A percentile compares a stretch with the other conserved stretches of the same genome.
Evolutionary conservation across 2,797 vertebrate genomes (phyloP).

Genomic region (Phrynocephalus forsythii): DNA sequence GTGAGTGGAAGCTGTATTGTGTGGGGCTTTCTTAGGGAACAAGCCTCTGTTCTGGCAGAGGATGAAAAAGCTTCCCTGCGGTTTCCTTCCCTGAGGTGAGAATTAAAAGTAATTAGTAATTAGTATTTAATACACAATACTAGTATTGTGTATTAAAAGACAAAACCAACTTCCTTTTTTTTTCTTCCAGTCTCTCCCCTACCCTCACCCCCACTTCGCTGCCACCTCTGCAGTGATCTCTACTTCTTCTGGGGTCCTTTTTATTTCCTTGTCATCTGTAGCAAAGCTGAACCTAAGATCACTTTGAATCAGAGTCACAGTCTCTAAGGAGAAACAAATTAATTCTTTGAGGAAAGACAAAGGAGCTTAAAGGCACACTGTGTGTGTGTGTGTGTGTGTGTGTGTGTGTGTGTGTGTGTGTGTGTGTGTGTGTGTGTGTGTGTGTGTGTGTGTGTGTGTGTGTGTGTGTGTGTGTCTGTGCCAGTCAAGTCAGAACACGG

Average conservation of each 20-base stretch:
- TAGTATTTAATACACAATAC: background rate
- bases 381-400: no score
- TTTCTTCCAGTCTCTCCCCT: background rate
- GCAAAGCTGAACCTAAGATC: conserved; percentile 31
- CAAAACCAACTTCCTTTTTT: conserved; percentile 21
- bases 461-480: no score
- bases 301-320: conserved; percentile 37
- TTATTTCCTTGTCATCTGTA: background rate
- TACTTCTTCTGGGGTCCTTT: conserved; percentile 15
- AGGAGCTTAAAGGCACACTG: background rate
- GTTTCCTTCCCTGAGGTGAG: background rate
- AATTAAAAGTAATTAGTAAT: background rate
- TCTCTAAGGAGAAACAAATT: conserved; percentile 3
- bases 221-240: conserved; percentile 5
- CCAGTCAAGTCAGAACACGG: no score
- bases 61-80: background rate
- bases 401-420: no score
- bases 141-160: conserved; percentile 3
- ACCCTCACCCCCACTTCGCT: background rate
- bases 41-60: background rate
- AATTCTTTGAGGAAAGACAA: background rate
- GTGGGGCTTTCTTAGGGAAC: background rate
- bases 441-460: no score
- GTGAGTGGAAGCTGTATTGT: conserved; percentile 1
- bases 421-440: no score